Conservation (phyloP, 64 coral and sea anemone species). For the Dendrophyllia cribrosa region DNA sequence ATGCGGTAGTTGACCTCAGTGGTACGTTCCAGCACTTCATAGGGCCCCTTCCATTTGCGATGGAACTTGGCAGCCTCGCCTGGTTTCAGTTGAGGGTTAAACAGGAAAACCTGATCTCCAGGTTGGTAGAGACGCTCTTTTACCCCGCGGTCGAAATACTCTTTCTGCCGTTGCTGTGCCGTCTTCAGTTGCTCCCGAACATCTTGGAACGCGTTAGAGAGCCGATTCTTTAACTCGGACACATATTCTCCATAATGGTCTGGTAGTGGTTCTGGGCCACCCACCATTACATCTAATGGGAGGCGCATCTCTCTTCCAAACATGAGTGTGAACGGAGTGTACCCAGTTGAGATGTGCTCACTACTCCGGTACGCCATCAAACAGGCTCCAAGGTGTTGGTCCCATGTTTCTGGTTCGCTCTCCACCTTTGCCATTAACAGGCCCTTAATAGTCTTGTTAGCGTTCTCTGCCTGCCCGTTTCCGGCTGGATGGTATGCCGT, state of each 20-base stretch:
- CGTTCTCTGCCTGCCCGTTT: constrained; percentile 5
- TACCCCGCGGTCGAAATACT: constrained; percentile 47
- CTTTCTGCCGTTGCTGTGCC: constrained; percentile 43
- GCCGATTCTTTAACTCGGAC: constrained; percentile 42
- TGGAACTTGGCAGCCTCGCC: constrained; percentile 65
- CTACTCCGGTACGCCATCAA: constrained; percentile 66
- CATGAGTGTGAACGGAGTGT: constrained; percentile 26
- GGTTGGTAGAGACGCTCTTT: constrained; percentile 31
- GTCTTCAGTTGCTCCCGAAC: constrained; percentile 52
- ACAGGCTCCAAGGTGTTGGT: background rate
- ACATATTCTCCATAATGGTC: constrained; percentile 50
- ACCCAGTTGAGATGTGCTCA: constrained; percentile 31
- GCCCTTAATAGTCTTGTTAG: constrained; percentile 31
- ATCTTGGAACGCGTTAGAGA: constrained; percentile 46
- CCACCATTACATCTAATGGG: constrained; percentile 55
- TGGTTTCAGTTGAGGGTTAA: constrained; percentile 31
- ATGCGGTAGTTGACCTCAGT: constrained; percentile 56
- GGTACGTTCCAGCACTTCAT: constrained; percentile 49
- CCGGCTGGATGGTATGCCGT: constrained; percentile 30
- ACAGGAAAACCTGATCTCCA: constrained; percentile 55
- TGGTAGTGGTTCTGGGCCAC: constrained; percentile 24
- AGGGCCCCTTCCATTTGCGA: constrained; percentile 59
- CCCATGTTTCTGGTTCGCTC: background rate
- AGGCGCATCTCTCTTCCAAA: constrained; percentile 48
- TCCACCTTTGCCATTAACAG: constrained; percentile 47